A percentile compares a stretch with the other conserved stretches of the same genome.
Conservation (phyloP, 2,888 invertebrate genomes). For the Cecidostiba fungosa region DNA sequence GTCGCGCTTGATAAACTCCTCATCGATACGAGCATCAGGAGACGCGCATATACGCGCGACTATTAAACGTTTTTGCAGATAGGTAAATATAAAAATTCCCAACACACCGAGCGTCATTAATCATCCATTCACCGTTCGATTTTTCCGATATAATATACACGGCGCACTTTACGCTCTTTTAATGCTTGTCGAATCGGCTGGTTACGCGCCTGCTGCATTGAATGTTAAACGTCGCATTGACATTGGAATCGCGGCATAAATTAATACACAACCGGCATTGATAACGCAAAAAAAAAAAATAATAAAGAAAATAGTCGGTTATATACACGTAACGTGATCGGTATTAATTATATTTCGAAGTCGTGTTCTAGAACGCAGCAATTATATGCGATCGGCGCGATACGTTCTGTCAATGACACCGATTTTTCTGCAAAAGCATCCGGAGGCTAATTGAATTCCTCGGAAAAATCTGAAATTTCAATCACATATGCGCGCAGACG, state of each 20-base stretch:
- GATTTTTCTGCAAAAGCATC: constrained; percentile 13
- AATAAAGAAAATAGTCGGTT: no score
- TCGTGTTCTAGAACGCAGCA: background rate
- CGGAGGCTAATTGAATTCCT: constrained; percentile 1
- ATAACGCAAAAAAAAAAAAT: background rate
- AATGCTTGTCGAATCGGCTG: background rate
- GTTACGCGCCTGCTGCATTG: background rate
- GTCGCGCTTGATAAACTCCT: constrained; percentile 53
- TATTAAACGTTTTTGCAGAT: background rate
- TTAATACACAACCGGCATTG: background rate
- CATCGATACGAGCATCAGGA: constrained; percentile 44
- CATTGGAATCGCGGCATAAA: constrained; percentile 5
- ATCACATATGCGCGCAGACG: constrained; percentile 13
- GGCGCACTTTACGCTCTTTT: background rate
- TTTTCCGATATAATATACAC: background rate
- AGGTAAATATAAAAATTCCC: background rate
- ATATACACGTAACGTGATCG: background rate
- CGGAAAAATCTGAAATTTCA: constrained; percentile 1
- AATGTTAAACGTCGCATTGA: constrained; percentile 1
- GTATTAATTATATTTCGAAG: background rate
- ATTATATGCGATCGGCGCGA: background rate
- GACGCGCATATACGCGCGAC: no score
- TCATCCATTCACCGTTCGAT: constrained; percentile 15
- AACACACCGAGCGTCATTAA: constrained; percentile 12
- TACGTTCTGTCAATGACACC: background rate